A percentile compares a stretch with the other conserved stretches of the same genome.
These are phyloP conservation scores for Anabacerthia variegaticeps DNA, from an alignment of 2,797 vertebrate genomes.

Conservation along the genomic window DNA sequence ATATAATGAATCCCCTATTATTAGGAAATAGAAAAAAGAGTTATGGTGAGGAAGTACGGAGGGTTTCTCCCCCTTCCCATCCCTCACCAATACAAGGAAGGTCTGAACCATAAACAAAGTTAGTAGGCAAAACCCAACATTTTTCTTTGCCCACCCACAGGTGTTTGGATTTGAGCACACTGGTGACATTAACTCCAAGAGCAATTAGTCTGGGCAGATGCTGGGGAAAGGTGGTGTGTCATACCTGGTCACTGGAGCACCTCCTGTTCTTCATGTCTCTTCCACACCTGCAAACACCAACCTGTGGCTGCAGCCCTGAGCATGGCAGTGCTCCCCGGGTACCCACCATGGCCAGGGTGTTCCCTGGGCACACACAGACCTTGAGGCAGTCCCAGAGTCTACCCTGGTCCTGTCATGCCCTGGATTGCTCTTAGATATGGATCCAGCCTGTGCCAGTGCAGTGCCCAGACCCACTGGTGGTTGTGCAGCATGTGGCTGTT, in stretches of 20 bases:
- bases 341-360: neutral
- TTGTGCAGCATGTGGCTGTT: neutral
- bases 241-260: neutral
- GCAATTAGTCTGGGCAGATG: neutral
- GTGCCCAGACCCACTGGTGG: neutral
- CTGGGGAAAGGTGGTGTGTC: neutral
- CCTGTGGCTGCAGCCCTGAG: neutral
- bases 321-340: neutral
- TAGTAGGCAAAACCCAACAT: neutral
- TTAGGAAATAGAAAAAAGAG: neutral
- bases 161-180: neutral
- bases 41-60: neutral
- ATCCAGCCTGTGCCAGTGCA: neutral
- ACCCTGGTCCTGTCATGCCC: neutral
- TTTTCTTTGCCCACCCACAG: neutral
- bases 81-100: neutral
- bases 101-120: neutral
- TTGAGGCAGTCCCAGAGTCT: neutral
- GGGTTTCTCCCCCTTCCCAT: neutral
- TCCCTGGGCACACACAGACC: neutral
- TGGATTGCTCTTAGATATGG: neutral
- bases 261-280: neutral
- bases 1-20: constrained; percentile 38
- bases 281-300: neutral
- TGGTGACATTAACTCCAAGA: neutral